Base-by-base conservation (phyloP, 2,888 invertebrate species). In the Cephus sareptanus region DNA sequence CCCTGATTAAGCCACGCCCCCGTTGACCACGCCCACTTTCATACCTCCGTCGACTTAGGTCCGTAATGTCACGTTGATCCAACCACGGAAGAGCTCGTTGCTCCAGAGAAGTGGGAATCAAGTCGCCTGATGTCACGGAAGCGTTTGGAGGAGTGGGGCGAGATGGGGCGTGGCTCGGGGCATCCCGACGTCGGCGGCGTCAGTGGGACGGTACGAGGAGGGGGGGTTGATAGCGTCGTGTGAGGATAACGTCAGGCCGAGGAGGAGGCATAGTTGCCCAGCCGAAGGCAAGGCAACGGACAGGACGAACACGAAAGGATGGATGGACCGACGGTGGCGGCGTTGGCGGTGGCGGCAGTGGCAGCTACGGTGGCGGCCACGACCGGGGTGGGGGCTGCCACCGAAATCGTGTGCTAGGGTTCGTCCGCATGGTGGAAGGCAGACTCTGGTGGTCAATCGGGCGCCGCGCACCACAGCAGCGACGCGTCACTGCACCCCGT, bases 391-490 rank as follows among this genome's bases (percentile, higher is more conserved):
- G 86, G 80, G 85, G 76, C 77, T 81, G 86, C 81, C 83, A 84
- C 85, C 85, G 83, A 87, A 88, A 87, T 87, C 87, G 84, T 85
- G 85, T 84, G 85, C 87, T 84, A 84, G 87, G 86, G 85, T 86
- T 87, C 82, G 86, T 85, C 86, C 87, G 87, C 86, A 87, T 87
- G 87, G 86, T 86, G 88, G 87, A 81, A 81, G 88, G 86, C 91
- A 91, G 91, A 91, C 89, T 89, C 90, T 87, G 89, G 87, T 91
- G 91, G 91, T 90, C 91, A 90, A 91, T 90, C 91, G 91, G 89
- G 90, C 88, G 88, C 87, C 90, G 90, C 90, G 91, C 90, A 90
- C 89, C 89, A 88, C 86, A 89, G 89, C 88, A 88, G 89, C 87
- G 88, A 89, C 90, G 90, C 91, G 89, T 90, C 90, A 90, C 90